phyloP scores from a whole-genome alignment of 2,888 invertebrate genomes.

The Dugesia japonica region DNA sequence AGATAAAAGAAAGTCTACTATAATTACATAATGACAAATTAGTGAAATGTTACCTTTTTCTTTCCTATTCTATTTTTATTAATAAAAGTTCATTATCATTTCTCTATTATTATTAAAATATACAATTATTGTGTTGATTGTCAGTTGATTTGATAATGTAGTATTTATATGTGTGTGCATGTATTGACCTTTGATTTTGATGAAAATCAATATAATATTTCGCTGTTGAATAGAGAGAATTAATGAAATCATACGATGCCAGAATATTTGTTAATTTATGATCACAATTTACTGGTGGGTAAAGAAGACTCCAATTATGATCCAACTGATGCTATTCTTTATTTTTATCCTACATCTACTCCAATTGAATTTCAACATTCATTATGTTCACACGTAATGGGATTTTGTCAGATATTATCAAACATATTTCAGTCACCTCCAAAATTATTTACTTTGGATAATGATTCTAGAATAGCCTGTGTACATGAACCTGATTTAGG shows the following conservation, averaged over 20 bases:
- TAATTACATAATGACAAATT: too few relatives aligned
- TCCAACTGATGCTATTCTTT: constrained; percentile 24
- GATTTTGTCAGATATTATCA: neutral
- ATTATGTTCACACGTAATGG: constrained; percentile 22
- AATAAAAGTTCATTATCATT: too few relatives aligned
- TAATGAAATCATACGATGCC: constrained; percentile 16
- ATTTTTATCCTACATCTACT: constrained; percentile 17
- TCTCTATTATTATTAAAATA: too few relatives aligned
- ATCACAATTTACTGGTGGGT: constrained; percentile 1
- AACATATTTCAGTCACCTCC: constrained; percentile 22
- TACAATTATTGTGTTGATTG: too few relatives aligned
- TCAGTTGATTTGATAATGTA: too few relatives aligned
- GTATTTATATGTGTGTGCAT: too few relatives aligned
- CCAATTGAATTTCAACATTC: neutral
- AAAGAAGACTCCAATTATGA: constrained; percentile 21
- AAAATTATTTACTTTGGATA: neutral
- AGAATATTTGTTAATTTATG: constrained; percentile 26
- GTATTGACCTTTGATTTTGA: too few relatives aligned
- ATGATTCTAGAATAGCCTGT: neutral
- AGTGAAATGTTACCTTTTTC: too few relatives aligned
- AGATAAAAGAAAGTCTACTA: too few relatives aligned
- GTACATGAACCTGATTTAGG: neutral
- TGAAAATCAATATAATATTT: too few relatives aligned
- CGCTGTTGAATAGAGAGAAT: too few relatives aligned
- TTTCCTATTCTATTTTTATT: too few relatives aligned